Evolutionary conservation across 2,888 invertebrate genomes (phyloP), one percentile per base, ranked within the genome.

Genomic region (Hypena proboscidalis): DNA sequence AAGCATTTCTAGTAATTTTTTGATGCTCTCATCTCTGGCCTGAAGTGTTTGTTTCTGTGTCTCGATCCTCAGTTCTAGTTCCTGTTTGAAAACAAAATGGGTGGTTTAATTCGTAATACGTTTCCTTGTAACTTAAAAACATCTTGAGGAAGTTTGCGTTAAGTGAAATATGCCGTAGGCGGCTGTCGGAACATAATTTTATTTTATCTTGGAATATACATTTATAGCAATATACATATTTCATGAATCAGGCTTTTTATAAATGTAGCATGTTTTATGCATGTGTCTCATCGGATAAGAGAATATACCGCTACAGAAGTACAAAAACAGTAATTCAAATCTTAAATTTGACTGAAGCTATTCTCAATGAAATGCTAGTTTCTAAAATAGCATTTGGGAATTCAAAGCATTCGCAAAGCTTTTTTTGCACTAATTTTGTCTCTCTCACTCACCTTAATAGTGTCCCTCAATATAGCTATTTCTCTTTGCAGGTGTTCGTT

Each of bases 11-110:
- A 99, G 93, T 73, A 99, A 93, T 90, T 98, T 99, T 92, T 99
- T 99, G 83, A 99, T 99, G 88, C 98, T 98, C 80, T 99, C 99
- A 90, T 99, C 99, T 70, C 99, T 93, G 31, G 99, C 98, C 79
- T 96, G 96, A 63, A 99, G 92, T 29, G 99, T 99, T 91, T 99
- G 98, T 88, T 99, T 99, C 90, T 99, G 99, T 19, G 98, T 98
- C 87, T 99, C 99, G 77, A 98, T 97, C 72, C 99, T 94, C 75
- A 99, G 92, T 90, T 99, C 99, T 88, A 99, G 92, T 91, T 99
- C 98, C 95, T 97, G 92, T 43, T 91, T 52, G 41, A 30, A 48
- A 63, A 56, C 34, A 21, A 56, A 63, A 61, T 53, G 50, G 29
- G 41, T 22, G 46, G 47, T 50, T 61, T 45, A 37, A 48, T 47